Evolutionary conservation across 2,888 invertebrate species (phyloP).

Genomic region (Pyrrhosoma nymphula): DNA sequence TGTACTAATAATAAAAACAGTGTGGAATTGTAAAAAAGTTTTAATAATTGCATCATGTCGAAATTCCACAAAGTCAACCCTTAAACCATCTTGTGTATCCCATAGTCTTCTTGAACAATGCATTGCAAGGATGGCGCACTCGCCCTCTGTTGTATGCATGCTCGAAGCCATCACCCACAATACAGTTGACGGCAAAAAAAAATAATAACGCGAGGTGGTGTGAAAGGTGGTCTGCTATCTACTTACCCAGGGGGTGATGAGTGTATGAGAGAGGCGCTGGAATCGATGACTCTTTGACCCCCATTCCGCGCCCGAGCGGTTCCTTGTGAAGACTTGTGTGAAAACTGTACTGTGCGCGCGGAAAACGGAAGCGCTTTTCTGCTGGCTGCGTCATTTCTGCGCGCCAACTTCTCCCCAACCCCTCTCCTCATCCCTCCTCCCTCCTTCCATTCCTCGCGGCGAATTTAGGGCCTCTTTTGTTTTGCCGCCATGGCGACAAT

Average conservation of each 20-base stretch:
- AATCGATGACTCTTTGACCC: background rate
- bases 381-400: background rate
- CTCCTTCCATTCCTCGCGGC: background rate
- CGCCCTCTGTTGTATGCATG: too few species aligned
- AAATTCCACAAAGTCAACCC: too few species aligned
- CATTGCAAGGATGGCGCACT: too few species aligned
- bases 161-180: background rate
- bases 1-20: too few species aligned
- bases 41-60: too few species aligned
- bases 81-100: too few species aligned
- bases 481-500: constrained; percentile 1
- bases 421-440: background rate
- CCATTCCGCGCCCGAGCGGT: background rate
- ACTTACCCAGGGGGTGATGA: background rate
- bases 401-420: background rate
- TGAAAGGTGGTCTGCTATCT: background rate
- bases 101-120: too few species aligned
- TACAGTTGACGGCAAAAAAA: background rate
- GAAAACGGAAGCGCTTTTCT: too few species aligned
- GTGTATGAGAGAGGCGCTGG: background rate
- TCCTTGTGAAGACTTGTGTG: background rate
- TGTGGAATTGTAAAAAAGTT: too few species aligned
- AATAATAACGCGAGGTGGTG: background rate
- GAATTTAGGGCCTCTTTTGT: background rate
- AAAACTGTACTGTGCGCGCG: background rate